phyloP scores from a whole-genome alignment of 2,113 vertebrate genomes.

The Antidorcas marsupialis region DNA sequence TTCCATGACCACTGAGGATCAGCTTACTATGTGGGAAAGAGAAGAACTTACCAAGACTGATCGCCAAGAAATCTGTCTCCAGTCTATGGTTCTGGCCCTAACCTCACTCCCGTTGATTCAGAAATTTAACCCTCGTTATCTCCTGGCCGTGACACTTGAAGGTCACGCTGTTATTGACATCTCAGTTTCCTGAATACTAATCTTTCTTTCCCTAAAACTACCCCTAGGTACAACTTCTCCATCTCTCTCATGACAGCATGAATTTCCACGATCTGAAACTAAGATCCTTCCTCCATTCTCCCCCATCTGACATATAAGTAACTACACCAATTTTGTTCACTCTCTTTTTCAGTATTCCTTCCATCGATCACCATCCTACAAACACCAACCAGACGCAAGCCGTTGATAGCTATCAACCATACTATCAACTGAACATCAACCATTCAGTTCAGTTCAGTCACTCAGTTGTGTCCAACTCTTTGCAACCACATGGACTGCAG shows the following conservation, averaged over 20 bases:
- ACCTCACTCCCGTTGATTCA: fast-evolving
- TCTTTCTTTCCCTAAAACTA: not conserved
- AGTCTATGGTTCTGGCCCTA: not conserved
- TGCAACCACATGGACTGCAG: not conserved
- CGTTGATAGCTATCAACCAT: fast-evolving
- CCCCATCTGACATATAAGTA: fast-evolving
- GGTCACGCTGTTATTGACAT: fast-evolving
- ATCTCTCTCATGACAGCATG: not conserved
- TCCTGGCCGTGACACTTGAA: fast-evolving
- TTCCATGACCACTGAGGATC: fast-evolving
- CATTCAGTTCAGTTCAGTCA: not conserved
- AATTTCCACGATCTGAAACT: not conserved
- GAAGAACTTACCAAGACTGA: too few species aligned
- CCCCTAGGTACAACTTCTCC: not conserved
- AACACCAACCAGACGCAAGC: not conserved
- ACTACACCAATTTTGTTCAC: not conserved
- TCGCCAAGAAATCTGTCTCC: not conserved
- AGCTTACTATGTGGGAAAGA: fast-evolving
- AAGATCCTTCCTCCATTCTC: not conserved
- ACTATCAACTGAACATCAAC: not conserved
- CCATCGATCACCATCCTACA: not conserved
- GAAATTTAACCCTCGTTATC: fast-evolving
- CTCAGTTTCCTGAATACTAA: too few species aligned
- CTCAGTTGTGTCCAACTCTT: fast-evolving
- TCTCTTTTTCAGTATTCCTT: not conserved